Evolutionary conservation across 2,797 vertebrate genomes (phyloP).

Genomic region (Cyclopterus lumpus): DNA sequence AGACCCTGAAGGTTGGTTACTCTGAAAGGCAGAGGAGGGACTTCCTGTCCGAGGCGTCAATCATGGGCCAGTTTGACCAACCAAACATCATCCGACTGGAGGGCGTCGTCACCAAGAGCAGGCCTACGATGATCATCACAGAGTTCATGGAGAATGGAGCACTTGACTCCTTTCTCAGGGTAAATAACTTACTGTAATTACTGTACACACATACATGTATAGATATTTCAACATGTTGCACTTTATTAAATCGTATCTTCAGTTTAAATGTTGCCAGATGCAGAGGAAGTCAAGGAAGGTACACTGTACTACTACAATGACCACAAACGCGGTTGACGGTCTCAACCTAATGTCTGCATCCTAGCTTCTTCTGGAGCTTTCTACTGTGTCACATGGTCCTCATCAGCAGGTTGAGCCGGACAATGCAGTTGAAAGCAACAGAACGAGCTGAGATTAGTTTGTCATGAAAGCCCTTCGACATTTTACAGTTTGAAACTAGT

Average conservation of each 20-base stretch:
- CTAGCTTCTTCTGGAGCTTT: neutral
- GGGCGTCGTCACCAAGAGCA: slow-evolving; percentile 95
- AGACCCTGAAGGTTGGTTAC: slow-evolving; percentile 94
- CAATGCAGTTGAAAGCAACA: neutral
- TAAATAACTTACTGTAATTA: slow-evolving; percentile 62
- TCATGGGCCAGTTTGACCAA: slow-evolving; percentile 98
- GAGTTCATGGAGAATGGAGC: slow-evolving; percentile 98
- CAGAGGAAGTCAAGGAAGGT: neutral
- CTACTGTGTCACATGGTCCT: neutral
- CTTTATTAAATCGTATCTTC: neutral
- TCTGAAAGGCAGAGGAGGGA: slow-evolving; percentile 94
- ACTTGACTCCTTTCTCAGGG: slow-evolving; percentile 93
- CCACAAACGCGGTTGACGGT: neutral
- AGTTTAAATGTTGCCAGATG: neutral
- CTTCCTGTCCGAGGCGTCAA: slow-evolving; percentile 95
- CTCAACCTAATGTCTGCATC: neutral
- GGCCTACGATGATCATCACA: slow-evolving; percentile 97
- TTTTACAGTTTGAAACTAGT: neutral
- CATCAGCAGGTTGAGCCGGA: neutral
- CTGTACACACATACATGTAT: neutral
- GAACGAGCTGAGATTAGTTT: neutral
- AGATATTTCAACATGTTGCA: neutral
- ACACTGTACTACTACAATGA: neutral
- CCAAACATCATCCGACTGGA: slow-evolving; percentile 95
- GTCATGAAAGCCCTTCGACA: neutral